These are phyloP conservation scores for Pinna nobilis DNA, from an alignment of 1,140 invertebrate genomes.

Conservation along the genomic window DNA sequence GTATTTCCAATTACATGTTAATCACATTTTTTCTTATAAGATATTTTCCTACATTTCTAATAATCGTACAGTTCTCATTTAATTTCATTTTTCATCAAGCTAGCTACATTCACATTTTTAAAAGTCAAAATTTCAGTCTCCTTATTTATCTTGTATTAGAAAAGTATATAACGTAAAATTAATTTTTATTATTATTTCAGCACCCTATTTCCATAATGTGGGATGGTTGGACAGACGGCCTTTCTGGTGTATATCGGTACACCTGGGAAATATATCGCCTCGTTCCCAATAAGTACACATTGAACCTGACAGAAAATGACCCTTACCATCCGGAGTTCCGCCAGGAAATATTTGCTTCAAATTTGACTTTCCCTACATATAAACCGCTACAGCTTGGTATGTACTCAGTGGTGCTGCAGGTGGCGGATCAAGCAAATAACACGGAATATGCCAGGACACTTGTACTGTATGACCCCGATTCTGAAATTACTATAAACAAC, in stretches of 20 bases:
- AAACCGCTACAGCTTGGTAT: conserved; percentile 35
- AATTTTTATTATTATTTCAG: conserved; percentile 8
- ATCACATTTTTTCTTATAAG: too few relatives aligned
- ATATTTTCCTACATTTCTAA: too few relatives aligned
- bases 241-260: conserved; percentile 30
- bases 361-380: background rate
- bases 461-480: conserved; percentile 33
- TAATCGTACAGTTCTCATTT: too few relatives aligned
- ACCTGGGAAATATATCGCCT: conserved; percentile 32
- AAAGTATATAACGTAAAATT: too few relatives aligned
- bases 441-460: conserved; percentile 27
- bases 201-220: conserved; percentile 11
- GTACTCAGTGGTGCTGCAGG: conserved; percentile 47
- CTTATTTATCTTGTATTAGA: too few relatives aligned
- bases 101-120: too few relatives aligned
- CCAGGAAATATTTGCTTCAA: background rate
- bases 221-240: conserved; percentile 28
- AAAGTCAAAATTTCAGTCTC: too few relatives aligned
- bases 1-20: too few relatives aligned
- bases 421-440: conserved; percentile 45
- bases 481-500: conserved; percentile 85
- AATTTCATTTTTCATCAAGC: too few relatives aligned
- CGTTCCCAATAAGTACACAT: background rate
- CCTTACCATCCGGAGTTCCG: conserved; percentile 4
- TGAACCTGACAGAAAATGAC: conserved; percentile 2